Evolutionary conservation across 1,140 invertebrate genomes (phyloP).

Genomic region (Chymomyza costata): DNA sequence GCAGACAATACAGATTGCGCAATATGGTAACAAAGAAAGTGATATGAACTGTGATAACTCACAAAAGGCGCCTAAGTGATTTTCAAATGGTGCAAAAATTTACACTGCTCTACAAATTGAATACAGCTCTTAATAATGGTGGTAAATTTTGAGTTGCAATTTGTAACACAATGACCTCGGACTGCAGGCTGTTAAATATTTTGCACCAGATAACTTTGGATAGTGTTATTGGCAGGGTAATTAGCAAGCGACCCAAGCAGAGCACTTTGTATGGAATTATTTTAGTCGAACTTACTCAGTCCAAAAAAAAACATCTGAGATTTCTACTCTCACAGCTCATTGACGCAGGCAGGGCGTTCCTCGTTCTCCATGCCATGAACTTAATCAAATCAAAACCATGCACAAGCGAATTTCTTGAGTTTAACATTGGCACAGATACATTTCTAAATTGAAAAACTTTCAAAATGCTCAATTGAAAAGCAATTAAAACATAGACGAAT

Average conservation of each 20-base stretch:
- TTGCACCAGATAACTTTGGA: constrained; percentile 29
- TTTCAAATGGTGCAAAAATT: constrained; percentile 15
- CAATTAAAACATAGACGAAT: constrained; percentile 22
- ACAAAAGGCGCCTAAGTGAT: too few species aligned
- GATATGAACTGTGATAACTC: too few species aligned
- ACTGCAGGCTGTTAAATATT: constrained; percentile 32
- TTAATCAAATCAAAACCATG: too few species aligned
- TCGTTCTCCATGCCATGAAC: too few species aligned
- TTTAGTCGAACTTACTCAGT: too few species aligned
- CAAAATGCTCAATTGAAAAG: constrained; percentile 30
- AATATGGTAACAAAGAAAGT: too few species aligned
- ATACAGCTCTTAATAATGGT: constrained; percentile 35
- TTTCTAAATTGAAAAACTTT: constrained; percentile 35
- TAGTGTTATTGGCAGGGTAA: constrained; percentile 34
- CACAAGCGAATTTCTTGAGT: too few species aligned
- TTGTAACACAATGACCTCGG: constrained; percentile 10
- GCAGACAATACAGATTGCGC: too few species aligned
- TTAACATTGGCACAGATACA: neutral
- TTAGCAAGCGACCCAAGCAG: constrained; percentile 38
- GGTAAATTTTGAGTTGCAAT: constrained; percentile 12
- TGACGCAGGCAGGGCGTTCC: too few species aligned
- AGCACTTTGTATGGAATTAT: too few species aligned
- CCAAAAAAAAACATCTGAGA: too few species aligned
- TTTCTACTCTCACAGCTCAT: too few species aligned
- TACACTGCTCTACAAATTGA: constrained; percentile 15